A percentile compares a stretch with the other conserved stretches of the same genome.
Evolutionary conservation across 2,113 vertebrate species (phyloP).

Genomic region (Salvator merianae): DNA sequence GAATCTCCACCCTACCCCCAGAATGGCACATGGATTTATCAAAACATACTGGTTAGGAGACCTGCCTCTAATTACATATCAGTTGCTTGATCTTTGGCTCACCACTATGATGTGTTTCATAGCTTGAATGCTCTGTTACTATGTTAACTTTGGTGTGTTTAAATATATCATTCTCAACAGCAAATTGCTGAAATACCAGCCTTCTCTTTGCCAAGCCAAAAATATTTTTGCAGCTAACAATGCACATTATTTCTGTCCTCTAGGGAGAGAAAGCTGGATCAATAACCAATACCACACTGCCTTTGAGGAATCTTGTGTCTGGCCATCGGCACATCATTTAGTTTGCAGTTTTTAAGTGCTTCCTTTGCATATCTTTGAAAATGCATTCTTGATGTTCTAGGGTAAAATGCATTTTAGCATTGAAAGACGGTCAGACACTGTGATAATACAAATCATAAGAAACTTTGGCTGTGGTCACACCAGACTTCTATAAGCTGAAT

Average conservation of each 20-base stretch:
- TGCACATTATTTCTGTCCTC: background rate
- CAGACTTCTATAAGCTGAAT: too few relatives aligned
- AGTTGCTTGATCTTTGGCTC: background rate
- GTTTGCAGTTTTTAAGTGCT: background rate
- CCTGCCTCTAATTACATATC: background rate
- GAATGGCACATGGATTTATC: background rate
- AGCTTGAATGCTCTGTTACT: background rate
- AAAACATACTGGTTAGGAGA: background rate
- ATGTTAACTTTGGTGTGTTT: background rate
- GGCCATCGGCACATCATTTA: background rate
- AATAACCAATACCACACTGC: background rate
- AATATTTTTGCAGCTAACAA: background rate
- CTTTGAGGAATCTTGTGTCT: background rate
- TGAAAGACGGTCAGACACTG: background rate
- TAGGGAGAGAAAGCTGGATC: background rate
- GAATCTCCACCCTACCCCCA: background rate
- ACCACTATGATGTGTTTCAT: background rate
- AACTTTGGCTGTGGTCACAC: background rate
- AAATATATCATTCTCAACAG: background rate
- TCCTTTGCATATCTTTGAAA: background rate
- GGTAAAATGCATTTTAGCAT: background rate
- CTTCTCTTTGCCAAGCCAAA: background rate
- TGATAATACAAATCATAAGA: background rate
- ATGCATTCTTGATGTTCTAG: background rate
- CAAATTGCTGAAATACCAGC: conserved; percentile 2